These are phyloP conservation scores for Sebastes flavidus DNA, from an alignment of 2,797 vertebrate genomes.

Conservation along the genomic window DNA sequence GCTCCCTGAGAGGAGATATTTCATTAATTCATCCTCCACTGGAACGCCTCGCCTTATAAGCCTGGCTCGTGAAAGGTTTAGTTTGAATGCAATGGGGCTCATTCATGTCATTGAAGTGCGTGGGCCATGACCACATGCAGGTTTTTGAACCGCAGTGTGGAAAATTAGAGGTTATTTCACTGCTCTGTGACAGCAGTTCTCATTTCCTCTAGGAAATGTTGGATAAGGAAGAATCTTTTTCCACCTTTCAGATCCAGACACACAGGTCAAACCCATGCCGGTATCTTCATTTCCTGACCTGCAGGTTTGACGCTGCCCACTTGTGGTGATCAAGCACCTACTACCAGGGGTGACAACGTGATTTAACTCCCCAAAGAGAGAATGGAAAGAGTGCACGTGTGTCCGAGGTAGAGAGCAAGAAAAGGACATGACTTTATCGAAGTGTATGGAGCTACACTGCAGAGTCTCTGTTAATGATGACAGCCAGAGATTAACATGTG, in stretches of 20 bases:
- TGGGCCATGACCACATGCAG: constrained; percentile 20
- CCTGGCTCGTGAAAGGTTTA: constrained; percentile 27
- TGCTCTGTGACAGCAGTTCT: constrained; percentile 1
- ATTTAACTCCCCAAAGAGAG: background rate
- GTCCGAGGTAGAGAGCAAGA: background rate
- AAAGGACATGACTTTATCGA: too few relatives aligned
- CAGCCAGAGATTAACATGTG: background rate
- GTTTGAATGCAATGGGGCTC: constrained; percentile 41
- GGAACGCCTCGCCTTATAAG: constrained; percentile 10
- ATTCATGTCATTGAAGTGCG: constrained; percentile 45
- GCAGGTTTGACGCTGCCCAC: background rate
- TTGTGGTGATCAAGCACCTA: background rate
- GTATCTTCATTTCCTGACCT: background rate
- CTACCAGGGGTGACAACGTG: background rate
- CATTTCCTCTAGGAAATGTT: constrained; percentile 28
- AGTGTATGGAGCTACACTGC: background rate
- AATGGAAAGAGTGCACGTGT: background rate
- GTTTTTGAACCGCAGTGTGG: constrained; percentile 33
- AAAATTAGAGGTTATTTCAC: constrained; percentile 50
- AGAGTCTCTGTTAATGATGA: background rate
- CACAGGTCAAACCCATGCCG: background rate
- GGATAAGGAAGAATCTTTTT: constrained; percentile 5
- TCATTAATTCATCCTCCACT: constrained; percentile 51
- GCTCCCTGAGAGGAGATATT: constrained; percentile 41
- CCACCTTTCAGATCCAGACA: background rate